Evolutionary conservation across 1,140 invertebrate genomes (phyloP).

Genomic region (Drosophila kepulauana): DNA sequence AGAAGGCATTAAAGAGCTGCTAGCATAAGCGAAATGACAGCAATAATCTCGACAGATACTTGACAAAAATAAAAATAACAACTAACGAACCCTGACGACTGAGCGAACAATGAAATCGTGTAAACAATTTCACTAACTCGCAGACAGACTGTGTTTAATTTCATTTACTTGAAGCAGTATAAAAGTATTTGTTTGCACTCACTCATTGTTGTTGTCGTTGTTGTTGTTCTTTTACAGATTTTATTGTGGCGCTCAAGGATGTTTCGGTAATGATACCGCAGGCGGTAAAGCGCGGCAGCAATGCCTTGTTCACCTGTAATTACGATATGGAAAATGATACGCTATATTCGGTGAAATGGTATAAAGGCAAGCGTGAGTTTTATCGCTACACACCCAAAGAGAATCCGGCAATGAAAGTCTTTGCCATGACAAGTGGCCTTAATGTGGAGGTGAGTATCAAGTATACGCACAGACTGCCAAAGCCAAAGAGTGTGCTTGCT

Average conservation of each 20-base stretch:
- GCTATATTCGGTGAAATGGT: slow-evolving; percentile 95
- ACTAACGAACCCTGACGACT: not conserved
- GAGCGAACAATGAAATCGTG: slow-evolving; percentile 2
- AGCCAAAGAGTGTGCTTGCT: not conserved
- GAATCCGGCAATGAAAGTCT: slow-evolving; percentile 88
- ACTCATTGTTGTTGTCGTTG: slow-evolving; percentile 31
- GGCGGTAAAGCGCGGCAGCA: slow-evolving; percentile 89
- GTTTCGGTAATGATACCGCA: slow-evolving; percentile 89
- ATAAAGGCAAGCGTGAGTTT: slow-evolving; percentile 89
- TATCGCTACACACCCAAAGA: slow-evolving; percentile 89
- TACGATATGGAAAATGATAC: slow-evolving; percentile 92
- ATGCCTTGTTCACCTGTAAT: slow-evolving; percentile 90
- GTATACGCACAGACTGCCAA: not conserved
- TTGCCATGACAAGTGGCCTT: slow-evolving; percentile 87
- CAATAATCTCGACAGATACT: slow-evolving; percentile 6
- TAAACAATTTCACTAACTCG: slow-evolving; percentile 10
- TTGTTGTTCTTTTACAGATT: slow-evolving; percentile 74
- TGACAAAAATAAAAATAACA: slow-evolving; percentile 1
- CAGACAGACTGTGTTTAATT: slow-evolving; percentile 31
- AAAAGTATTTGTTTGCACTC: slow-evolving; percentile 39
- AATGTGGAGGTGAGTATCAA: slow-evolving; percentile 89
- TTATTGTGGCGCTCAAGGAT: slow-evolving; percentile 87
- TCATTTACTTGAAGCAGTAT: slow-evolving; percentile 34
- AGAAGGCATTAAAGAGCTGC: not conserved
- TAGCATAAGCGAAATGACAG: not conserved